Percentiles rank a stretch among this genome's conserved stretches.
These are phyloP conservation scores for Venustaconcha ellipsiformis DNA, from an alignment of 1,140 invertebrate species.

Conservation along the genomic window DNA sequence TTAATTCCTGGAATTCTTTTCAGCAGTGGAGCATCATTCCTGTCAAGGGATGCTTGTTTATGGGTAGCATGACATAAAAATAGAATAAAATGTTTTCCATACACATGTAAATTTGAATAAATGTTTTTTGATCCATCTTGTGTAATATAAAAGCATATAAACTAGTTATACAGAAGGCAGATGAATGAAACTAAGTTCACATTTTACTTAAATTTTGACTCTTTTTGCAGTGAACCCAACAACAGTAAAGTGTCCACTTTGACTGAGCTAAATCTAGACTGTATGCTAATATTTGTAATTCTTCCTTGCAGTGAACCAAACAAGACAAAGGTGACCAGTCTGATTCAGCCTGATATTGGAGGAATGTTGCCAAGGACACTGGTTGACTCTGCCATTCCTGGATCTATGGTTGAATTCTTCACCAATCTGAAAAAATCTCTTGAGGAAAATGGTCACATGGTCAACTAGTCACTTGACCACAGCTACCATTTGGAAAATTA, in stretches of 20 bases:
- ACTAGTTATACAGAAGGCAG: no score
- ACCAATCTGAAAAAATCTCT: constrained; percentile 44
- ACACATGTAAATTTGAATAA: no score
- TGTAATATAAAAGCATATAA: no score
- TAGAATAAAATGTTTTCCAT: no score
- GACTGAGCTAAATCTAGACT: constrained; percentile 35
- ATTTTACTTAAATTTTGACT: neutral
- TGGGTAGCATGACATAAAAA: no score
- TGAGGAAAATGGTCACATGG: constrained; percentile 41
- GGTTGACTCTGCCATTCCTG: constrained; percentile 53
- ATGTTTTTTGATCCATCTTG: no score
- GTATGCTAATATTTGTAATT: neutral
- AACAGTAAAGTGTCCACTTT: constrained; percentile 50
- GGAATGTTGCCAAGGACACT: constrained; percentile 53
- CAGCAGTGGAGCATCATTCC: no score
- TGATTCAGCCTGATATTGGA: constrained; percentile 58
- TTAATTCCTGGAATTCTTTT: no score
- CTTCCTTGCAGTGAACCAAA: constrained; percentile 51
- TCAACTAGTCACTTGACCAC: no score
- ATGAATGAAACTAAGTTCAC: no score
- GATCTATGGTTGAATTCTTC: constrained; percentile 51
- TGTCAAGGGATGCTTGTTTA: no score
- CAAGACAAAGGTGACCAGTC: constrained; percentile 48
- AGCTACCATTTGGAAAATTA: no score
- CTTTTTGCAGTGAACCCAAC: constrained; percentile 50